Evolutionary conservation across 2,113 vertebrate species (phyloP), one percentile per base, ranked within the genome.

Genomic region (Myiozetetes cayanensis): DNA sequence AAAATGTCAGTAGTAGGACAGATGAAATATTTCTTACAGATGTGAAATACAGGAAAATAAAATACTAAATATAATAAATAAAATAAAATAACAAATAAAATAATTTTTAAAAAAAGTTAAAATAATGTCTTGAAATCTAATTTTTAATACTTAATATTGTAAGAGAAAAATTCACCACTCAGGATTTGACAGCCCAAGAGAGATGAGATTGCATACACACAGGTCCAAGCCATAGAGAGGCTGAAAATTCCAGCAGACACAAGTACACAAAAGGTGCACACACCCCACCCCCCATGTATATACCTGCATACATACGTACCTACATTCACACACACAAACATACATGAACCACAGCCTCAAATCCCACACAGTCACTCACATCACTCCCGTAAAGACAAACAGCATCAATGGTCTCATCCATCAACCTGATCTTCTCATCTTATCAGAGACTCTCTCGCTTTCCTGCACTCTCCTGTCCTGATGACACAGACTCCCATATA

Each of bases 371-470:
- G 11, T 14, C n/a, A 11, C 12, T 53, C 33, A 61, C 41, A 53
- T 24, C 46, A 43, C 15, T 24, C 30, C 4, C 8, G 8, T 14
- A 31, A 13, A 52, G 27, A 30, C 4, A 18, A 50, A 14, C 8
- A 65, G 15, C 31, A 25, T 6, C 15, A 20, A 1, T 13, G 30
- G 10, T 15, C 31, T 85, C 52, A 80, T 30, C 27, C 21, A 3
- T 70, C 1, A 1, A 4, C 12, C 21, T 56, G 10, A 37, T 67
- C 23, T 71, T 61, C 35, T 2, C 17, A 46, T 10, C 1, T 7
- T 4, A 11, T 17, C 35, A 7, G 6, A 53, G 21, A 7, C 28
- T 39, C 3, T 2, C 8, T 17, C 4, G 0, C 44, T 53, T 6
- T 19, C 4, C 24, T 2, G 0, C 7, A 8, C 24, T 24, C 4